Evolutionary conservation across 2,113 vertebrate species (phyloP).

Genomic region (Lampris incognitus): DNA sequence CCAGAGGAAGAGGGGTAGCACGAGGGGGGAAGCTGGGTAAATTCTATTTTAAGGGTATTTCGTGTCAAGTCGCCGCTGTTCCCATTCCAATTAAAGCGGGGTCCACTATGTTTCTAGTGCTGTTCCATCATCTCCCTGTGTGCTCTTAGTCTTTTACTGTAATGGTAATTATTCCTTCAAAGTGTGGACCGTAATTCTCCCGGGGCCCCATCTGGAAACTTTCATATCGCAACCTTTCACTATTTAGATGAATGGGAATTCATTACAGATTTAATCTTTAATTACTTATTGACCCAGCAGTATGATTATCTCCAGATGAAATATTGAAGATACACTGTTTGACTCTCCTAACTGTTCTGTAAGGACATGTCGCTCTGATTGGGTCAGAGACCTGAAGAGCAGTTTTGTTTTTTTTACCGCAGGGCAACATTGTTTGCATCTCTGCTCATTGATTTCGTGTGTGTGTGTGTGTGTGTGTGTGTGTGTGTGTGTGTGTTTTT

Average conservation of each 20-base stretch:
- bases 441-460: constrained; percentile 65
- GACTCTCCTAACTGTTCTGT: constrained; percentile 17
- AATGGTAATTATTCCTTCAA: constrained; percentile 82
- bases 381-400: constrained; percentile 47
- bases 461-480: constrained; percentile 34
- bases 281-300: constrained; percentile 71
- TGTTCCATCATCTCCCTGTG: constrained; percentile 64
- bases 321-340: constrained; percentile 36
- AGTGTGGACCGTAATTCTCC: constrained; percentile 71
- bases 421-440: constrained; percentile 55
- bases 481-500: constrained; percentile 16
- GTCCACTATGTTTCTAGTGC: constrained; percentile 54
- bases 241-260: constrained; percentile 78
- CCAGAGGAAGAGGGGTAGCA: constrained; percentile 23
- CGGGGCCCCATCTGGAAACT: constrained; percentile 73
- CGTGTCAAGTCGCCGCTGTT: constrained; percentile 46
- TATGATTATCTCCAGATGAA: constrained; percentile 48
- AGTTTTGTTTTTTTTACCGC: constrained; percentile 58
- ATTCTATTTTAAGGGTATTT: constrained; percentile 45
- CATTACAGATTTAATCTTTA: constrained; percentile 78
- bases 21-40: constrained; percentile 8
- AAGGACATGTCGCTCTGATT: constrained; percentile 26
- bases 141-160: constrained; percentile 54
- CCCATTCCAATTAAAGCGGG: constrained; percentile 71
- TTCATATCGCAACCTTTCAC: constrained; percentile 74